phyloP scores from a whole-genome alignment of 2,888 invertebrate genomes.

The Lycocerus yunnanus region DNA sequence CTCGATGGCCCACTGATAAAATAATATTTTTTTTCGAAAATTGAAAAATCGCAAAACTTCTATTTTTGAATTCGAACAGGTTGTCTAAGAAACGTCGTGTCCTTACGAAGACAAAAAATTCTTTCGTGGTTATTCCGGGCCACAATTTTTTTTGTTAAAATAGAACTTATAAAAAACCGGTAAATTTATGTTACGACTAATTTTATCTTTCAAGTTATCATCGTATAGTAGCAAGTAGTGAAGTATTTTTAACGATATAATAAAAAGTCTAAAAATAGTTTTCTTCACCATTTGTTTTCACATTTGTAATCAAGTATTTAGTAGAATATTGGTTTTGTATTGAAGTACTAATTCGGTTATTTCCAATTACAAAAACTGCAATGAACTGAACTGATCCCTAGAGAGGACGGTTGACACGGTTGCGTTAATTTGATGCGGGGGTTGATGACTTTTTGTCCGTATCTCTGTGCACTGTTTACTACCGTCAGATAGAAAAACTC shows the following conservation, averaged over 20 bases:
- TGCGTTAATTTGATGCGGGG: slow-evolving; percentile 31
- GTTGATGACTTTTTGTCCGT: slow-evolving; percentile 33
- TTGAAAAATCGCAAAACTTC: background rate
- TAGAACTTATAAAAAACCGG: background rate
- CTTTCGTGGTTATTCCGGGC: background rate
- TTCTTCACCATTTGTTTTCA: background rate
- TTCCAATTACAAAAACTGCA: slow-evolving; percentile 22
- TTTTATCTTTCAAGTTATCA: background rate
- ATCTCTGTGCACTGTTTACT: slow-evolving; percentile 31
- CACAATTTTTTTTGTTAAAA: background rate
- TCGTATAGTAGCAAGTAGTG: background rate
- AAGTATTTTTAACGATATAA: background rate
- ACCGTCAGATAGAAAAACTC: slow-evolving; percentile 26
- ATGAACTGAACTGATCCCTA: slow-evolving; percentile 25
- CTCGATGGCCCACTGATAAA: background rate
- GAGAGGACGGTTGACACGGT: slow-evolving; percentile 27
- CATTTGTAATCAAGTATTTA: background rate
- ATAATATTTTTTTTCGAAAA: background rate
- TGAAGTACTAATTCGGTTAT: slow-evolving; percentile 23
- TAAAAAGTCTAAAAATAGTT: background rate
- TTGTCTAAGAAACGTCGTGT: no score
- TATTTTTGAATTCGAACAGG: background rate
- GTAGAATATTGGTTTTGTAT: background rate
- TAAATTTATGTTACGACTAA: background rate
- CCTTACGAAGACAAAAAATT: no score